Percentiles rank a stretch among this genome's conserved stretches.
Conservation (phyloP, 2,888 invertebrate genomes). For the Ferdinandea cuprea region DNA sequence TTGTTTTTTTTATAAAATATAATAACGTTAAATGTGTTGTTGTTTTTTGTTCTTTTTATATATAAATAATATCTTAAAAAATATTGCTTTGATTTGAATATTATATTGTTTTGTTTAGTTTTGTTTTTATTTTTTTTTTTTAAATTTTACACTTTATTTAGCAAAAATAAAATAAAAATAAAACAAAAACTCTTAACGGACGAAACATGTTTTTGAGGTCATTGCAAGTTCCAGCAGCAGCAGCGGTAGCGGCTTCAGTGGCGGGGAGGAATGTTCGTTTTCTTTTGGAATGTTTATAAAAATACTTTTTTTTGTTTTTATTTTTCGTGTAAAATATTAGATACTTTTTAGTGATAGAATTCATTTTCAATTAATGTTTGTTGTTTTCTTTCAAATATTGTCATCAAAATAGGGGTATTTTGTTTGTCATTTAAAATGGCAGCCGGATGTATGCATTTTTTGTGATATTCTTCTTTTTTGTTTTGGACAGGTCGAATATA, state of each 20-base stretch:
- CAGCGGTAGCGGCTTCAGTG: conserved; percentile 51
- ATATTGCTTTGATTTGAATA: conserved; percentile 72
- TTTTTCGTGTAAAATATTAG: conserved; percentile 54
- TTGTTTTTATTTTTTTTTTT: conserved; percentile 44
- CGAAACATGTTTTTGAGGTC: conserved; percentile 74
- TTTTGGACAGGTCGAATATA: conserved; percentile 52
- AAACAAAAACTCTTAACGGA: conserved; percentile 66
- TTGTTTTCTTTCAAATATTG: conserved; percentile 57
- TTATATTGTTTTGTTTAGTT: conserved; percentile 45
- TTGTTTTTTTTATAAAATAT: conserved; percentile 50
- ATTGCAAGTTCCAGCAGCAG: conserved; percentile 71
- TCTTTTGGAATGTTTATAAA: conserved; percentile 69
- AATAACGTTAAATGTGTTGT: conserved; percentile 53
- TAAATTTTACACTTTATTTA: conserved; percentile 51
- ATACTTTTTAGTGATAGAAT: conserved; percentile 49
- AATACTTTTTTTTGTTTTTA: conserved; percentile 53
- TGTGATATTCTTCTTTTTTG: conserved; percentile 31
- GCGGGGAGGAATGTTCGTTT: conserved; percentile 71
- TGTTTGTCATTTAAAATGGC: conserved; percentile 59
- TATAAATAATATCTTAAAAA: conserved; percentile 70
- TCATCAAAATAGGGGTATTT: conserved; percentile 66
- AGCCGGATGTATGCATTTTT: conserved; percentile 64
- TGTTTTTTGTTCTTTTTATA: conserved; percentile 41
- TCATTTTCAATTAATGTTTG: neutral
- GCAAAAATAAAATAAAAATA: conserved; percentile 9